Conservation (phyloP, 2,113 vertebrate genomes). For the Leucoraja erinaceus region DNA sequence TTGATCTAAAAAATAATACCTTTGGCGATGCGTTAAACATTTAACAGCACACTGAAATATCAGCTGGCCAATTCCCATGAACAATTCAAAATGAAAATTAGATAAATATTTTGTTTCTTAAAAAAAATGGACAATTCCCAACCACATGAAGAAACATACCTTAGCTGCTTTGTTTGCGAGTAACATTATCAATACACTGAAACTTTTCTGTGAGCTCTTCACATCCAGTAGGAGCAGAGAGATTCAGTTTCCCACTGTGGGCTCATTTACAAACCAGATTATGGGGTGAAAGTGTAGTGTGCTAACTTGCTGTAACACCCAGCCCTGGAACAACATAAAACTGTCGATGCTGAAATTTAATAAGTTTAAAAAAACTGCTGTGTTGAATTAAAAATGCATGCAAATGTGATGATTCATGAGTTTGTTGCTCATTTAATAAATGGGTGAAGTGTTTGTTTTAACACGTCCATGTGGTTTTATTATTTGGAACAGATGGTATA, state of each 20-base stretch:
- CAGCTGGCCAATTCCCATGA: neutral
- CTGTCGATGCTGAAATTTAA: constrained; percentile 27
- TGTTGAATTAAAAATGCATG: constrained; percentile 1
- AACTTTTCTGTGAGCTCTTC: neutral
- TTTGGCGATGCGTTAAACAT: neutral
- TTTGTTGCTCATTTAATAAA: constrained; percentile 25
- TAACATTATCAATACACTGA: neutral
- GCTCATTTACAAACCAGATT: neutral
- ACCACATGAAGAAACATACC: neutral
- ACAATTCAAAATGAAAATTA: neutral
- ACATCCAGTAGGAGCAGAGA: neutral
- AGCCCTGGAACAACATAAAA: neutral
- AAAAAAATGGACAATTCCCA: neutral
- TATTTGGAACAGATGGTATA: constrained; percentile 29
- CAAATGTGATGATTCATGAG: constrained; percentile 28
- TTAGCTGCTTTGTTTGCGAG: neutral
- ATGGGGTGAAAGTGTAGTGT: neutral
- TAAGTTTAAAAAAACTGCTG: constrained; percentile 19
- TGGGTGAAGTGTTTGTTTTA: constrained; percentile 8
- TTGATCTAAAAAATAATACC: neutral
- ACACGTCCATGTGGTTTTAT: constrained; percentile 12
- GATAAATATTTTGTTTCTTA: neutral
- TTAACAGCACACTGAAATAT: neutral
- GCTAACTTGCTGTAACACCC: neutral
- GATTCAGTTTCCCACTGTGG: neutral